phyloP scores from a whole-genome alignment of 2,797 vertebrate species.

The Corythornis leucogaster region DNA sequence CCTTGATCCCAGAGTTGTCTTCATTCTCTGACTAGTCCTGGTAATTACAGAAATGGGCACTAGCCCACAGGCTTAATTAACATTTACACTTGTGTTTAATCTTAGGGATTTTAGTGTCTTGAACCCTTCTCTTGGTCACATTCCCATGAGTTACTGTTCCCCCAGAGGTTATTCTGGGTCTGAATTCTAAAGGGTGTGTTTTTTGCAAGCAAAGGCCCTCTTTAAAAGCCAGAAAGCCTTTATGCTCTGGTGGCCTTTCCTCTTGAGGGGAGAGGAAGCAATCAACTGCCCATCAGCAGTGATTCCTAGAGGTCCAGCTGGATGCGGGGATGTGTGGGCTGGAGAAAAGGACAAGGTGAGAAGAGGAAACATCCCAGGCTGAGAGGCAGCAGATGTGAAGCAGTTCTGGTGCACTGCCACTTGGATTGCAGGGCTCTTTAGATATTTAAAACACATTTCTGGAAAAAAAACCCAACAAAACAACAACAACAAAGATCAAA shows the following conservation, averaged over 20 bases:
- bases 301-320: neutral
- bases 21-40: neutral
- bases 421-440: neutral
- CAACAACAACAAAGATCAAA: neutral
- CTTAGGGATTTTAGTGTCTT: neutral
- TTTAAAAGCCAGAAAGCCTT: neutral
- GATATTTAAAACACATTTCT: neutral
- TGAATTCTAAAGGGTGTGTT: neutral
- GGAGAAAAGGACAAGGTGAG: neutral
- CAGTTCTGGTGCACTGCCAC: neutral
- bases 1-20: neutral
- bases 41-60: neutral
- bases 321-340: neutral
- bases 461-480: neutral
- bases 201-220: neutral
- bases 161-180: neutral
- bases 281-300: neutral
- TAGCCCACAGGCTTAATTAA: constrained; percentile 14
- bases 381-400: neutral
- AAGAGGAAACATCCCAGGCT: neutral
- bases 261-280: neutral
- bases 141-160: neutral
- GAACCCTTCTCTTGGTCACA: neutral
- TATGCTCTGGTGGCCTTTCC: neutral
- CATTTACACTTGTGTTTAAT: constrained; percentile 1